Conservation (phyloP, 2,797 vertebrate species). For the Thripadectes ignobilis region DNA sequence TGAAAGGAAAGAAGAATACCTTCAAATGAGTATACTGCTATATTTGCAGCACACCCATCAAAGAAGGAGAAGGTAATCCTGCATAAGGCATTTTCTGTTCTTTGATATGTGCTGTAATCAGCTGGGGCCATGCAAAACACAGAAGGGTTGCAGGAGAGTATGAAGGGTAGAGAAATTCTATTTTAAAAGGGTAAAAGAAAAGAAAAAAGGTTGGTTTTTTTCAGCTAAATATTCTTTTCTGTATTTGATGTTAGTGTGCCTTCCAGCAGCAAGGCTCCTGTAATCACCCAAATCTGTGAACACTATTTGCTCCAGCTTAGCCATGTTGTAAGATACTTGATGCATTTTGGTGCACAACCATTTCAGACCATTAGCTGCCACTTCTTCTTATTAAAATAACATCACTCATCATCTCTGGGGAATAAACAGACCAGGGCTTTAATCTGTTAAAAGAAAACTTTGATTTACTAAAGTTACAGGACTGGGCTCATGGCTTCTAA, state of each 20-base stretch:
- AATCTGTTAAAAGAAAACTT: background rate
- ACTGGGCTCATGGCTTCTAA: background rate
- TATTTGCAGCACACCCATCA: background rate
- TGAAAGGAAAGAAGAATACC: background rate
- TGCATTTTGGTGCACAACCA: background rate
- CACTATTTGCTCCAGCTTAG: background rate
- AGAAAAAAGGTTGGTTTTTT: rapidly evolving
- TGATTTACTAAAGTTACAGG: background rate
- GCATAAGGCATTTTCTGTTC: background rate
- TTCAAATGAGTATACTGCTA: background rate
- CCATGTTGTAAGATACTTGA: background rate
- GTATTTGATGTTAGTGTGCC: background rate
- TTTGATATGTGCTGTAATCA: background rate
- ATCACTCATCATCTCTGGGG: background rate
- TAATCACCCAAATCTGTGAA: background rate
- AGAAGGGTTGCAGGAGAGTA: background rate
- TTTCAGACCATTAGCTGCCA: background rate
- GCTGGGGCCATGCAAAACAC: background rate
- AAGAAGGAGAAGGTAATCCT: background rate
- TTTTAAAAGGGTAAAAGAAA: background rate
- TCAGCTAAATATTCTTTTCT: background rate
- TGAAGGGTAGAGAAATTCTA: background rate
- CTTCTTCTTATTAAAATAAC: background rate
- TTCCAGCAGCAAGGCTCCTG: background rate
- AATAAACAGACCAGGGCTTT: background rate